Evolutionary conservation across 2,797 vertebrate species (phyloP), one percentile per base, ranked within the genome.

Genomic region (Helarctos malayanus): DNA sequence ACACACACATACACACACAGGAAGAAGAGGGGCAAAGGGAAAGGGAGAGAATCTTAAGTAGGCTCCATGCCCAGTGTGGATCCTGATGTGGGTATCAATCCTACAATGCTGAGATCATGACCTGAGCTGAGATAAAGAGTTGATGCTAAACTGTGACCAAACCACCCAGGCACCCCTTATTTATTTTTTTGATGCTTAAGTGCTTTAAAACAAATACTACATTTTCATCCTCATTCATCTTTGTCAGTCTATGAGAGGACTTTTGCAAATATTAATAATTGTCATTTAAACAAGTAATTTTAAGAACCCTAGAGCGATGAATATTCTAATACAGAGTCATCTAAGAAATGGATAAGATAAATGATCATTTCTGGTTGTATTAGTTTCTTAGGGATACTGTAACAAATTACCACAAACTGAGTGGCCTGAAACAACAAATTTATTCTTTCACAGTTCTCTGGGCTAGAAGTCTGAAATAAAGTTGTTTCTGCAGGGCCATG

Each of bases 261-360:
- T 88, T 95, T 82, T 94, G 38, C 49, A 89, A 89, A 91, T 87
- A 29, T 82, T 95, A 88, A 78, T 63, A 52, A 68, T 63, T 76
- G 21, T 71, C 38, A 29, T 85, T 94, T 93, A 88, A 95, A 84
- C 27, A 92, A 93, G 14, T 89, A 73, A 69, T 89, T 94, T 96
- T 92, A 76, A 56, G 59, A 95, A 81, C 21, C 11, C 63, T 25
- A 94, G 25, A 75, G 25, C 56, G 79, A 41, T 56, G 35, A 56
- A 11, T 79, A 47, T 78, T 94, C 52, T 94, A 92, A 69, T 91
- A 59, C 35, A 97, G n/a, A 61, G 27, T 73, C n/a, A 75, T 84
- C 61, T 95, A 61, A 97, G 63, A 75, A 61, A 78, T 85, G 65
- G 61, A n/a, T 95, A 68, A 71, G 80, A 71, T 96, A 85, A 87